A percentile compares a stretch with the other conserved stretches of the same genome.
phyloP scores from a whole-genome alignment of 2,888 invertebrate genomes.

The Allacma fusca region DNA sequence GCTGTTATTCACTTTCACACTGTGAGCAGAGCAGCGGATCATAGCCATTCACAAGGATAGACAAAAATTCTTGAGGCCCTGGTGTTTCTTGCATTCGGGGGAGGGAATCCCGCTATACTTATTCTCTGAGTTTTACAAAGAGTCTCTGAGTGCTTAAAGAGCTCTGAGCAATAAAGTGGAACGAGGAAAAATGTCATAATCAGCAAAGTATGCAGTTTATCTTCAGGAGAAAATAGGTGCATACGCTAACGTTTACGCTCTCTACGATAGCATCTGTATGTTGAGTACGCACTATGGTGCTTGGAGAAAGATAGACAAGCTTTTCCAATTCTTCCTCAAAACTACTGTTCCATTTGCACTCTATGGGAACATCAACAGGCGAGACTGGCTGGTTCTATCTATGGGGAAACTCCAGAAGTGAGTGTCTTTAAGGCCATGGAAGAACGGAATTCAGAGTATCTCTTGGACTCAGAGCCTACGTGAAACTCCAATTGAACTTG shows the following conservation, averaged over 20 bases:
- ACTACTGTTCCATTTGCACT: constrained; percentile 6
- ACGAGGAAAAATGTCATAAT: constrained; percentile 45
- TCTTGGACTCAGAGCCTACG: background rate
- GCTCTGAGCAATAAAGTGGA: constrained; percentile 45
- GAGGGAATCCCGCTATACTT: constrained; percentile 24
- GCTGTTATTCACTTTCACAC: constrained; percentile 11
- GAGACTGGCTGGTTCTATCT: background rate
- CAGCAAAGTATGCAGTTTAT: constrained; percentile 45
- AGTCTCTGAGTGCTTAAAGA: constrained; percentile 33
- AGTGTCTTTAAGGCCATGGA: background rate
- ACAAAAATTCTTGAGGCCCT: constrained; percentile 20
- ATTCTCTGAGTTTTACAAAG: constrained; percentile 14
- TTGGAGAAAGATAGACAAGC: constrained; percentile 11
- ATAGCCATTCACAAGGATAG: constrained; percentile 2
- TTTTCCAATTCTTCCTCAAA: constrained; percentile 27
- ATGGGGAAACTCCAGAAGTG: background rate
- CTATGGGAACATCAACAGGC: constrained; percentile 13
- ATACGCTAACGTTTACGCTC: constrained; percentile 29
- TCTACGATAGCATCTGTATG: constrained; percentile 27
- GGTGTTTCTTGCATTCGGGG: constrained; percentile 2
- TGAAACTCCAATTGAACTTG: background rate
- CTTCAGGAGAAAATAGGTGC: constrained; percentile 41
- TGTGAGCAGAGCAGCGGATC: constrained; percentile 4
- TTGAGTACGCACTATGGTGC: background rate
- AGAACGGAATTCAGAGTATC: constrained; percentile 22